Evolutionary conservation across 2,888 invertebrate species (phyloP).

Genomic region (Agrochola macilenta): DNA sequence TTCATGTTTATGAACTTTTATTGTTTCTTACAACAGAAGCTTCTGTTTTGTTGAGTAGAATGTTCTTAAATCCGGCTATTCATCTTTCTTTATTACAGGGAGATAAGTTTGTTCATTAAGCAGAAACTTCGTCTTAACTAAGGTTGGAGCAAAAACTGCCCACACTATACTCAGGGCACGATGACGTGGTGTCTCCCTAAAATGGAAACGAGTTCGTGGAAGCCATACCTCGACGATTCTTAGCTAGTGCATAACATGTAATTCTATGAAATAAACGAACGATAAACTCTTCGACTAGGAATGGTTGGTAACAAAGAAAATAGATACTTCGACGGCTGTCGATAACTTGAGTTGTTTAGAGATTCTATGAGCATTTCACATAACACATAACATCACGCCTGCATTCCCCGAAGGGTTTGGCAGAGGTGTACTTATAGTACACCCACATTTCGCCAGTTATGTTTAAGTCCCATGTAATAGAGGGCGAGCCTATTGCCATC

Average conservation of each 20-base stretch:
- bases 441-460: too few species aligned
- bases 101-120: constrained; percentile 58
- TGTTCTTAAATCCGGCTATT: constrained; percentile 40
- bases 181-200: constrained; percentile 73
- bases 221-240: constrained; percentile 64
- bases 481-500: too few species aligned
- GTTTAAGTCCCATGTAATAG: too few species aligned
- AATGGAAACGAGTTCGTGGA: constrained; percentile 71
- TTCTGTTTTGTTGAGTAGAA: constrained; percentile 29
- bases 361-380: constrained; percentile 20
- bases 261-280: constrained; percentile 63
- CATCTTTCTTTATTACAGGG: constrained; percentile 44
- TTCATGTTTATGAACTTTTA: constrained; percentile 39
- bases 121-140: constrained; percentile 70
- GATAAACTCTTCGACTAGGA: constrained; percentile 29
- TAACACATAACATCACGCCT: too few species aligned
- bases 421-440: too few species aligned
- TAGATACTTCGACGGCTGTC: constrained; percentile 11
- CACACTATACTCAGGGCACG: constrained; percentile 58
- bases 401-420: too few species aligned
- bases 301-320: constrained; percentile 48
- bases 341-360: constrained; percentile 7
- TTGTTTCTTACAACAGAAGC: constrained; percentile 37
- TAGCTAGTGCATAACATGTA: constrained; percentile 63
- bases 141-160: constrained; percentile 67